Evolutionary conservation across 2,113 vertebrate species (phyloP), one percentile per base, ranked within the genome.

Genomic region (Dipodomys merriami): DNA sequence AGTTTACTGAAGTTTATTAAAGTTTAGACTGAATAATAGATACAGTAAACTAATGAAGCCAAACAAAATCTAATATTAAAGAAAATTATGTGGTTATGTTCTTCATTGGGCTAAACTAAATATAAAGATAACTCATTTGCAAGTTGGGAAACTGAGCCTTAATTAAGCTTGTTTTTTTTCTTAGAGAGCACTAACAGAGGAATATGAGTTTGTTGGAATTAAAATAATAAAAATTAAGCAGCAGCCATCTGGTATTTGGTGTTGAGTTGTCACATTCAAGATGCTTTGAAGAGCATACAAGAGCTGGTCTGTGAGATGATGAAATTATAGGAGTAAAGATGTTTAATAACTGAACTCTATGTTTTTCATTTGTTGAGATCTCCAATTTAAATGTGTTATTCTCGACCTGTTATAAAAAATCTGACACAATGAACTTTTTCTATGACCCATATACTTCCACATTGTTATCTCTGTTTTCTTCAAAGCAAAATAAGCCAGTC

Each of bases 1-100:
- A 29, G 15, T 72, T 65, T 68, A 72, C 4, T 73, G 15, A 57
- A 57, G 15, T 57, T 57, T 81, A 64, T 60, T 79, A 57, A 78
- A 29, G 15, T 72, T 65, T 68, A 72, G 39, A 39, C 4, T 73
- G 3, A 57, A 57, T 57, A 78, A 76, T 81, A 65, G 53, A 57
- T 10, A 57, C 33, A 27, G 1, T 92, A 89, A 76, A 74, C 69
- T 39, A 69, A 84, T 84, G 67, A 94, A 67, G 60, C 12, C 6
- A 91, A 81, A 91, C 2, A n/a, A 91, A 79, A 94, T 80, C 62
- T 69, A 93, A n/a, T 6, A 69, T 60, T 33, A 79, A 29, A 65
- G 39, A 91, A 68, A 67, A 16, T 35, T 62, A 44, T 30, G 39
- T 68, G 53, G 7, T 22, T 53, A 18, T 71, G 29, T 68, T 13